Base-by-base conservation (phyloP, 2,888 invertebrate species). In the Mythimna lalbum region DNA sequence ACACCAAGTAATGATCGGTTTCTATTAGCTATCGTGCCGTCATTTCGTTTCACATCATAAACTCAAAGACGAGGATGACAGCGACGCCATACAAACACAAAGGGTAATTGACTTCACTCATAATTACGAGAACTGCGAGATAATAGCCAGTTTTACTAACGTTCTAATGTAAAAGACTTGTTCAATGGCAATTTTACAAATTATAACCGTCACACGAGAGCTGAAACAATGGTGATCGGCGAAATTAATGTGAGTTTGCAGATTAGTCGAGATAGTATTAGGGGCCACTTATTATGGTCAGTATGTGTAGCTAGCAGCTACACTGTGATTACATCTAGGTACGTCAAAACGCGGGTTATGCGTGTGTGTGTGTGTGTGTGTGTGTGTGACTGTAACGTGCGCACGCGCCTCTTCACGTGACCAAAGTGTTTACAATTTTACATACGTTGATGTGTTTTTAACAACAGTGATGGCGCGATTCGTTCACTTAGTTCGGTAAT, bases 371-470 rank as follows among this genome's bases (percentile, higher is more conserved):
- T 33, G 36, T 14, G 33, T 21, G 76, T 65, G 4, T 52, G 23
- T 36, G 12, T 36, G 33, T 49, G 12, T 61, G 56, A 27, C 27
- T 27, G 33, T 17, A 60, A 61, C 50, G 27, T 78, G 72, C 50
- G 56, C 73, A 61, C 56, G 78, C 23, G 73, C 17, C 4, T 47
- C 36, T 1, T 17, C 61, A 52, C 71, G 73, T 78, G 78, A 78
- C 4, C 43, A 17, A 33, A 19, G 27, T 47, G 33, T 39, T 53
- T 57, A 52, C 27, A 23, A 23, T 31, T 43, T 43, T 65, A 39
- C 31, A 75, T 55, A n/a, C 33, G 55, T 27, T 60, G 49, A 71
- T 72, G 33, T 31, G 27, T 57, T 62, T 62, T 57, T 56, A 57
- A 52, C 50, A 70, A 43, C 43, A 39, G 36, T 23, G 39, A 60